Base-by-base conservation (phyloP, 2,113 vertebrate genomes). In the Atherinomorus stipes region DNA sequence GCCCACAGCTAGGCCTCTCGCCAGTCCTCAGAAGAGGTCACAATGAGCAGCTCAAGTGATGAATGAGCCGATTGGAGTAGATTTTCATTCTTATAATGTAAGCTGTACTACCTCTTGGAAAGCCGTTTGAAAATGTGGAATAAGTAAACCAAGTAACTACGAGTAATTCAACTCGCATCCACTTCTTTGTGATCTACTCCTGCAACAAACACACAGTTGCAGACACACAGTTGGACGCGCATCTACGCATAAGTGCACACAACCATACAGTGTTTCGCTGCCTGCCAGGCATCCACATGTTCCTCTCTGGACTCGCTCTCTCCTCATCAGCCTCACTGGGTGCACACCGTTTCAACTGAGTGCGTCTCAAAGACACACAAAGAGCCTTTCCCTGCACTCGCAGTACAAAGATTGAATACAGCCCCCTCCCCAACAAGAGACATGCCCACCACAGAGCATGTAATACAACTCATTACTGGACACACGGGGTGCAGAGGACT, bases 401-500 rank as follows among this genome's bases (percentile, higher is more conserved):
- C 50, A 57, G 72, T 40, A 50, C 76, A 74, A 67, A 90, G 83
- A 91, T 80, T 85, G 88, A 90, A 91, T 74, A 79, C 80, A 83
- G 80, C 75, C 85, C 76, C 63, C 58, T 25, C 31, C 44, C 44
- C 7, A 89, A 85, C 80, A 84, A 85, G 81, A 84, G 89, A 88
- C 89, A 82, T 76, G 85, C 87, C 87, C 83, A 88, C 90, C 88
- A 80, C 90, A 85, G 89, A 89, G 88, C 89, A 88, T 91, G 89
- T 87, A 92, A 93, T 88, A 84, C 85, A 88, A 84, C 83, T 91
- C 89, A 89, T 92, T 92, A 92, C 88, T 61, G 89, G 81, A 73
- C 81, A 72, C 65, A 56, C 71, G 71, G 89, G 80, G 78, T 78
- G 81, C 71, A 79, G 64, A 78, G 78, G 86, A 64, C 83, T 82